Evolutionary conservation across 2,113 vertebrate genomes (phyloP).

Genomic region (Neotoma lepida): DNA sequence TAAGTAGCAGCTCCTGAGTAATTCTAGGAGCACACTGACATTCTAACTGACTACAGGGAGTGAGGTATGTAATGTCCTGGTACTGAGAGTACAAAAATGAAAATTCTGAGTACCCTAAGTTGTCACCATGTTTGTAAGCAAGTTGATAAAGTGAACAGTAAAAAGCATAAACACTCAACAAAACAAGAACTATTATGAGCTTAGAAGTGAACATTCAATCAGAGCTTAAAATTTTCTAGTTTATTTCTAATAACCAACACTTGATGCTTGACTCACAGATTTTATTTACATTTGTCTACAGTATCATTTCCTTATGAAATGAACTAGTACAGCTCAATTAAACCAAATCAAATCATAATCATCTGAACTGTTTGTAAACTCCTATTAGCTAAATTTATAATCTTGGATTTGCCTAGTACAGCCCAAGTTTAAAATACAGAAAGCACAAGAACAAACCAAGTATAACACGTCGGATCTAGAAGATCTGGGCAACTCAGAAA

Average conservation of each 20-base stretch:
- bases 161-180: neutral
- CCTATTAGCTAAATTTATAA: conserved; percentile 82
- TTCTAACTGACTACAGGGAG: neutral
- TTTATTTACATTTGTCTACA: conserved; percentile 92
- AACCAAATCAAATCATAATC: conserved; percentile 83
- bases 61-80: neutral
- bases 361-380: conserved; percentile 76
- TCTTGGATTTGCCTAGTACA: conserved; percentile 83
- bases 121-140: neutral
- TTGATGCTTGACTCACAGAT: conserved; percentile 83
- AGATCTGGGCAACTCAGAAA: conserved; percentile 84
- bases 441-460: conserved; percentile 85
- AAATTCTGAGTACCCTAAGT: neutral
- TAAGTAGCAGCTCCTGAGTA: conserved; percentile 6
- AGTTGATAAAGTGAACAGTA: conserved; percentile 9
- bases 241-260: conserved; percentile 76
- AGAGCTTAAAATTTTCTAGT: conserved; percentile 57
- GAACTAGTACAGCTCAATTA: conserved; percentile 84
- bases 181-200: conserved; percentile 11
- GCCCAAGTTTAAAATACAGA: conserved; percentile 84
- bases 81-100: neutral
- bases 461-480: conserved; percentile 83
- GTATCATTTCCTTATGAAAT: conserved; percentile 82
- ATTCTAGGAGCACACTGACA: neutral
- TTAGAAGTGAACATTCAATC: conserved; percentile 61